Conservation (phyloP, 1,140 invertebrate species). For the Brevipalpus yothersi region DNA sequence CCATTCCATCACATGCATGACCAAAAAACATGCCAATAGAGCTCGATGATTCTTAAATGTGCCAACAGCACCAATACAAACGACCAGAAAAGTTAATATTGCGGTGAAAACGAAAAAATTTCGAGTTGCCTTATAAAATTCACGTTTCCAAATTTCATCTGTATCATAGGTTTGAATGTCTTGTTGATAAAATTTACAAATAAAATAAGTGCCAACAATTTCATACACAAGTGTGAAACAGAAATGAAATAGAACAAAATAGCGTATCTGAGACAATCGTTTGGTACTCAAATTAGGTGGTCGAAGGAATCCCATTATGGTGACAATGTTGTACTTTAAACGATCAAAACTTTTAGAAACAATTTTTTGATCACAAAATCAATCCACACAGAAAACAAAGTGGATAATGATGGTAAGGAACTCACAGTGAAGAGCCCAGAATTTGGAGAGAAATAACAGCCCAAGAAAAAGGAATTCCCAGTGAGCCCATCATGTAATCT, state of each 20-base stretch:
- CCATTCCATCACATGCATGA: background rate
- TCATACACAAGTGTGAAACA: background rate
- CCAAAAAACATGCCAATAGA: background rate
- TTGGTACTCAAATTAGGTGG: background rate
- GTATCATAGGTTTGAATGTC: background rate
- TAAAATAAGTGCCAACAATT: background rate
- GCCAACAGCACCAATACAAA: background rate
- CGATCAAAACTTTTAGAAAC: too few species aligned
- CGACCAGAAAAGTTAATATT: background rate
- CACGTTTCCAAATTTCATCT: background rate
- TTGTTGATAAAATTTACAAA: background rate
- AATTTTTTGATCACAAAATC: too few species aligned
- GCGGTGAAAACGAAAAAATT: conserved; percentile 4
- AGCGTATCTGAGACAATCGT: background rate
- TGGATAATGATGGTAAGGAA: too few species aligned
- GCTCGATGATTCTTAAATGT: background rate
- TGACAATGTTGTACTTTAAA: too few species aligned
- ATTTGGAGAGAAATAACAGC: too few species aligned
- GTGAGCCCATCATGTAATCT: too few species aligned
- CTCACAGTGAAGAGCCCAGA: too few species aligned
- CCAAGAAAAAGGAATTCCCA: too few species aligned
- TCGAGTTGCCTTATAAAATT: conserved; percentile 1
- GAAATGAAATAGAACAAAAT: background rate
- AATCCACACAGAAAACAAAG: too few species aligned
- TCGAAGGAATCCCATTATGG: too few species aligned